Base-by-base conservation (phyloP, 2,113 vertebrate species). In the Urocynchramus pylzowi region DNA sequence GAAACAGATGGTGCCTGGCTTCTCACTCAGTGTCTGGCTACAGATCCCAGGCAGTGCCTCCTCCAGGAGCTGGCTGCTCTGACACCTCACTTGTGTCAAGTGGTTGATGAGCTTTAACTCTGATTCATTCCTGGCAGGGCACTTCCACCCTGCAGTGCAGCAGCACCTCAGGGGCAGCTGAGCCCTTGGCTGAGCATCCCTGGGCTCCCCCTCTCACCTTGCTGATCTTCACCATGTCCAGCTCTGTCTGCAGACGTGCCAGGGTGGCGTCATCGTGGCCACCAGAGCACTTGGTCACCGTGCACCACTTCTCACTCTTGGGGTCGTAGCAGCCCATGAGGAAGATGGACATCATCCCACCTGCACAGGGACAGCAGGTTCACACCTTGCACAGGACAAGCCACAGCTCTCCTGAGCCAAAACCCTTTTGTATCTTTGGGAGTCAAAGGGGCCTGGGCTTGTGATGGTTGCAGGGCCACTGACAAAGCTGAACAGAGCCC, bases 281-380 rank as follows among this genome's bases (percentile, higher is more conserved):
- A 19, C 99, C 99, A 0, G 99, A 97, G 80, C 99, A 99, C 96
- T 99, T 99, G 89, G 99, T 99, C 92, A 99, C 99, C 0, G 99
- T 99, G 98, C 99, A 99, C 99, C 99, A 99, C 84, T 99, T 99
- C 92, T 98, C 99, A 13, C 98, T 98, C 81, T 98, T 96, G 1
- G 99, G 99, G 84, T 99, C 99, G 1, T 99, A 99, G 96, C 99
- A 99, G 92, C 99, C 99, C 99, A 99, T 99, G 23, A 99, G 98
- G 77, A 99, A 99, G 89, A 99, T 99, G 75, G 99, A 99, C 99
- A 99, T 99, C 98, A 99, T 99, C 91, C 99, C 99, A 59, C 99
- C 99, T 99, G 97, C 60, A 80, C 37, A 73, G 41, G 37, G 76
- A 93, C 7, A 78, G 4, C 24, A 15, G 12, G 28, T 2, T 61